These are phyloP conservation scores for Hycleus phaleratus DNA, from an alignment of 1,140 invertebrate species.

Conservation along the genomic window DNA sequence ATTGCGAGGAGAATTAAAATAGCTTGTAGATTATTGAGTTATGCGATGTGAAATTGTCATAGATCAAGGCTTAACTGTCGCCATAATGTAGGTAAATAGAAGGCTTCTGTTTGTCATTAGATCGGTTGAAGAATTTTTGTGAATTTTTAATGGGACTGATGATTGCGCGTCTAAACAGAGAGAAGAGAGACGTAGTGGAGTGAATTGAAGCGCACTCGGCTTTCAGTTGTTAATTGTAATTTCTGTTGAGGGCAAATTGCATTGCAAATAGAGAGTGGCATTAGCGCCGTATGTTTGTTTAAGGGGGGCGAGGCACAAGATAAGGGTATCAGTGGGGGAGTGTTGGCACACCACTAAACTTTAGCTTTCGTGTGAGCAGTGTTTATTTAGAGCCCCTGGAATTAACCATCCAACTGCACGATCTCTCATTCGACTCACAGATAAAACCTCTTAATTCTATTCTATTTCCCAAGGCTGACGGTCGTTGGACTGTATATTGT, in stretches of 20 bases:
- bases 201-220: slow-evolving; percentile 23
- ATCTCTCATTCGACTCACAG: slow-evolving; percentile 27
- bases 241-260: slow-evolving; percentile 30
- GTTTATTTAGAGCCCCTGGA: slow-evolving; percentile 34
- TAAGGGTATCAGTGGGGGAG: slow-evolving; percentile 10
- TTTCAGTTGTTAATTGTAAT: slow-evolving; percentile 35
- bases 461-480: slow-evolving; percentile 17
- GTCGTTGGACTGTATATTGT: too few species aligned
- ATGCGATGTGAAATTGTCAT: too few species aligned
- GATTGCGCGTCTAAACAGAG: too few species aligned
- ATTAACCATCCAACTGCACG: slow-evolving; percentile 28
- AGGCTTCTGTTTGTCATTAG: too few species aligned
- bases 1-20: too few species aligned
- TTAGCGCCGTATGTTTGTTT: slow-evolving; percentile 32
- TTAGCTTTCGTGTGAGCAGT: slow-evolving; percentile 18
- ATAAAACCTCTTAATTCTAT: slow-evolving; percentile 36
- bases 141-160: too few species aligned
- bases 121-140: too few species aligned
- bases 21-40: too few species aligned
- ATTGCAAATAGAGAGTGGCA: slow-evolving; percentile 33
- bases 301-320: slow-evolving; percentile 14
- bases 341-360: slow-evolving; percentile 11
- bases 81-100: background rate
- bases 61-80: too few species aligned
- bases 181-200: slow-evolving; percentile 8